These are phyloP conservation scores for Uria aalge DNA, from an alignment of 2,113 vertebrate species.

Conservation along the genomic window DNA sequence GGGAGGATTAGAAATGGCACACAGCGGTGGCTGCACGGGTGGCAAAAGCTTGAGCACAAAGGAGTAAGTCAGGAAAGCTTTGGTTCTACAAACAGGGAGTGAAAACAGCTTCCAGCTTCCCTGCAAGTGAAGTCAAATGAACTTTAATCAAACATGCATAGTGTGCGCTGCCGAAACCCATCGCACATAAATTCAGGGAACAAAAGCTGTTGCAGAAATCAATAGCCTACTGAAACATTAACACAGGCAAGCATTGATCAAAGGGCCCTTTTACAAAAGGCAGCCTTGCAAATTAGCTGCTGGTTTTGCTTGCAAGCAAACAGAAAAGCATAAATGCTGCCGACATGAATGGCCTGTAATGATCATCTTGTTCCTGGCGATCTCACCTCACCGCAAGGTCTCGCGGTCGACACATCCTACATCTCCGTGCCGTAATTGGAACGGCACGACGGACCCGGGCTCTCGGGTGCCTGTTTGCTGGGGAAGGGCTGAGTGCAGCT, in stretches of 20 bases:
- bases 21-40: slow-evolving; percentile 82
- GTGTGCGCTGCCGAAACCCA: slow-evolving; percentile 71
- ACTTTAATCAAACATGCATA: slow-evolving; percentile 96
- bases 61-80: slow-evolving; percentile 77
- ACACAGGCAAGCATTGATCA: slow-evolving; percentile 88
- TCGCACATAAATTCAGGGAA: slow-evolving; percentile 82
- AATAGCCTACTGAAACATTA: slow-evolving; percentile 94
- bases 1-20: slow-evolving; percentile 80
- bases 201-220: slow-evolving; percentile 89
- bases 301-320: slow-evolving; percentile 73
- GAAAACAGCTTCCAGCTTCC: slow-evolving; percentile 77
- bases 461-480: neutral
- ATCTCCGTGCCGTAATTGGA: neutral
- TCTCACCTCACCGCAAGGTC: slow-evolving; percentile 50
- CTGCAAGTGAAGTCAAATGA: slow-evolving; percentile 85
- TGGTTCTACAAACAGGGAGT: slow-evolving; percentile 81
- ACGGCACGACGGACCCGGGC: neutral
- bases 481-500: neutral
- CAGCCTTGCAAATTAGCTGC: slow-evolving; percentile 84
- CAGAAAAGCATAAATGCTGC: slow-evolving; percentile 68
- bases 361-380: slow-evolving; percentile 42
- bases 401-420: slow-evolving; percentile 10
- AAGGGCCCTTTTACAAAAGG: slow-evolving; percentile 82
- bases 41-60: slow-evolving; percentile 86
- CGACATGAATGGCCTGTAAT: slow-evolving; percentile 61